These are phyloP conservation scores for Meloidogyne floridensis DNA, from an alignment of 1,140 invertebrate species.

Conservation along the genomic window DNA sequence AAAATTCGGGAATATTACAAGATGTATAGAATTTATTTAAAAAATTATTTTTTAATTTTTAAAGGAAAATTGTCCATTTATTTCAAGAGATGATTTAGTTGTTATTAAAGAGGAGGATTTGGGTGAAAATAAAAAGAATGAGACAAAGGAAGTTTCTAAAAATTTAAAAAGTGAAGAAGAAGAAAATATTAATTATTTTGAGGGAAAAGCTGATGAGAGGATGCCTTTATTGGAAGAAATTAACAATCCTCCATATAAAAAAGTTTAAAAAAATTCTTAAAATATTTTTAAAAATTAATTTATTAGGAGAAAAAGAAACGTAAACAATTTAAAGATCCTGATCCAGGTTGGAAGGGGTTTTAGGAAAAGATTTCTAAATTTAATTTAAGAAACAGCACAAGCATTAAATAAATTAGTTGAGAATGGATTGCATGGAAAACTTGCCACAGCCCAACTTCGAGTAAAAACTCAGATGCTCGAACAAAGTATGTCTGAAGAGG, in stretches of 20 bases:
- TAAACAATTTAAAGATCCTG: slow-evolving; percentile 28
- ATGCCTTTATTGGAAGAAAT: slow-evolving; percentile 17
- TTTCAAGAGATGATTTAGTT: neutral
- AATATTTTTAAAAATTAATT: slow-evolving; percentile 10
- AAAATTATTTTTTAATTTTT: neutral
- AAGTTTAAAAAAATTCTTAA: neutral
- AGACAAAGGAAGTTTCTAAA: neutral
- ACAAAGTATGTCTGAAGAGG: slow-evolving; percentile 48
- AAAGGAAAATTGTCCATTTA: neutral
- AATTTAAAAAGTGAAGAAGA: neutral
- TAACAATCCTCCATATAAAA: neutral
- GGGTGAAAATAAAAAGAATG: neutral
- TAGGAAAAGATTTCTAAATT: neutral
- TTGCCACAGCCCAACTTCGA: slow-evolving; percentile 51
- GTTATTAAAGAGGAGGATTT: neutral
- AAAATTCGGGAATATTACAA: neutral
- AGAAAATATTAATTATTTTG: neutral
- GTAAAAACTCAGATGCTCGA: slow-evolving; percentile 41
- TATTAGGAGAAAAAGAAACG: slow-evolving; percentile 20
- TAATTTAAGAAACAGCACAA: slow-evolving; percentile 35
- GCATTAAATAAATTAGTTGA: slow-evolving; percentile 38
- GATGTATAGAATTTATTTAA: neutral
- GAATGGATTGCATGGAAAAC: slow-evolving; percentile 47
- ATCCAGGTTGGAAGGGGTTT: neutral
- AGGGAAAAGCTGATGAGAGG: neutral